A percentile compares a stretch with the other conserved stretches of the same genome.
Evolutionary conservation across 2,888 invertebrate species (phyloP).

Genomic region (Nomada goodeniana): DNA sequence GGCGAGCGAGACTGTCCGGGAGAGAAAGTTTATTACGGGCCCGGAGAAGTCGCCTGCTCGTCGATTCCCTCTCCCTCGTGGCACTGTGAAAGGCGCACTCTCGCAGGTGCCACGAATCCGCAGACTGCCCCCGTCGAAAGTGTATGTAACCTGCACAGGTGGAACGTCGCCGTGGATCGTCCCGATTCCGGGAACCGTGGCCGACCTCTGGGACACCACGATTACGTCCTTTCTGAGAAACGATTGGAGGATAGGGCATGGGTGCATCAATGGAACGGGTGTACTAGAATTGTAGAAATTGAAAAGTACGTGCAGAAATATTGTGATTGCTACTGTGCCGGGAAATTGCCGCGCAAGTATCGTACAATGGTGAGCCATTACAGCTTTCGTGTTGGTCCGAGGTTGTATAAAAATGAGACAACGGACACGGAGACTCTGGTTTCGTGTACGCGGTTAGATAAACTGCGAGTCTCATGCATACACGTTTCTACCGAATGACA

Average conservation of each 20-base stretch:
- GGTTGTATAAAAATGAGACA: background rate
- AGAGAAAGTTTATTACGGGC: slow-evolving; percentile 70
- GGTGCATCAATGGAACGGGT: no score
- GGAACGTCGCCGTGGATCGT: slow-evolving; percentile 52
- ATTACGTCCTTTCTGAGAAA: background rate
- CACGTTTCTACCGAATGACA: background rate
- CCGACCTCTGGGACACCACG: background rate
- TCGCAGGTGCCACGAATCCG: slow-evolving; percentile 68
- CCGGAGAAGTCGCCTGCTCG: slow-evolving; percentile 52
- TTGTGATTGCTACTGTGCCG: no score
- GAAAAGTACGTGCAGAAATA: no score
- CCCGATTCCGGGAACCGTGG: slow-evolving; percentile 28
- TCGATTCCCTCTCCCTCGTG: slow-evolving; percentile 28
- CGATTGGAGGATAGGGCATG: background rate
- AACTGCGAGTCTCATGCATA: background rate
- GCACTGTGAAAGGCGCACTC: slow-evolving; percentile 57
- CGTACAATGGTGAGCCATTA: no score
- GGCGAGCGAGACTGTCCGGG: slow-evolving; percentile 26
- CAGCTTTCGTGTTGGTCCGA: background rate
- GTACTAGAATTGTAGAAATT: no score
- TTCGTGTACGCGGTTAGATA: background rate
- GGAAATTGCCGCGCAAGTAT: no score
- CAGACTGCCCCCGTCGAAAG: slow-evolving; percentile 60
- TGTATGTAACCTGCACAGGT: slow-evolving; percentile 59
- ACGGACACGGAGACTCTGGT: background rate